These are phyloP conservation scores for Drosophila ustulata DNA, from an alignment of 2,888 invertebrate genomes.

Conservation along the genomic window DNA sequence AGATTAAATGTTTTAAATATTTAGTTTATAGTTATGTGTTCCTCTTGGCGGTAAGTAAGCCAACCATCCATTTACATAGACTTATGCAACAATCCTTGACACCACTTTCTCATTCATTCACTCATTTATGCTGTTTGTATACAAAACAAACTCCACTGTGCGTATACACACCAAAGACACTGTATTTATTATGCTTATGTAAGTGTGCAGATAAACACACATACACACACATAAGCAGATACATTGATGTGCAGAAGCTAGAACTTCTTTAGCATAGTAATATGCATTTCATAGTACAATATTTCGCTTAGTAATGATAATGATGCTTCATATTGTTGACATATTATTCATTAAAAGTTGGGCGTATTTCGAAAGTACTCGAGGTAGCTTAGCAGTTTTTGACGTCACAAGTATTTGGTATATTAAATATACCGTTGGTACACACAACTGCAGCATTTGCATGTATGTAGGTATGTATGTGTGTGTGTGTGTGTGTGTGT, in stretches of 20 bases:
- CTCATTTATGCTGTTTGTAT: background rate
- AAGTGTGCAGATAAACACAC: background rate
- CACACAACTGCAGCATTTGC: background rate
- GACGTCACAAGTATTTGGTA: slow-evolving; percentile 1
- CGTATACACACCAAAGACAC: background rate
- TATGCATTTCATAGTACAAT: background rate
- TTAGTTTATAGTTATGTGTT: slow-evolving; percentile 85
- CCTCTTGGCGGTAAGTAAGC: slow-evolving; percentile 84
- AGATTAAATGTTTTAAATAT: slow-evolving; percentile 85
- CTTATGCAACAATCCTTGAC: background rate
- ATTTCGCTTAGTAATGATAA: background rate
- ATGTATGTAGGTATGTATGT: slow-evolving; percentile 8
- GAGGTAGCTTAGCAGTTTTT: background rate
- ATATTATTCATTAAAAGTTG: background rate
- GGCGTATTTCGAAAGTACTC: background rate
- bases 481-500: slow-evolving; percentile 8
- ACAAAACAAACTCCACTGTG: slow-evolving; percentile 5
- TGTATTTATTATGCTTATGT: slow-evolving; percentile 9
- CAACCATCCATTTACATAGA: background rate
- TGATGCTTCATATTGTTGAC: too few species aligned
- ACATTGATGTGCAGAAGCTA: background rate
- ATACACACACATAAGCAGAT: background rate
- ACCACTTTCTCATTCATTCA: background rate
- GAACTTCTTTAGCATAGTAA: background rate
- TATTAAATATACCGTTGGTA: background rate